Evolutionary conservation across 2,113 vertebrate genomes (phyloP).

Genomic region (Amblyornis subalaris): DNA sequence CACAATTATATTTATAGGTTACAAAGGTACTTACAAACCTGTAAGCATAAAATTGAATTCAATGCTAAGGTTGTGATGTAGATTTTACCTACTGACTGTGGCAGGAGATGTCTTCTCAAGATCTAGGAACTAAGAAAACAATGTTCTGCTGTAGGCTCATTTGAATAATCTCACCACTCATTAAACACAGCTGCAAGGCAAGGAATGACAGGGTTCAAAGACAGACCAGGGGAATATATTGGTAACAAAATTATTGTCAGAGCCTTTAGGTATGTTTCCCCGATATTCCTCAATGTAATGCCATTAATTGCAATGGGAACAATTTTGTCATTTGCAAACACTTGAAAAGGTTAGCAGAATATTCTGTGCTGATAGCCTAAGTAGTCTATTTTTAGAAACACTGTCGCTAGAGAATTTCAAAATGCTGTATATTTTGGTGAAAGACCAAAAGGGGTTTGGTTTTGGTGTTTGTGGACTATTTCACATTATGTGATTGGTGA

Average conservation of each 20-base stretch:
- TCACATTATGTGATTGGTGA: neutral
- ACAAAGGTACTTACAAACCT: conserved; percentile 23
- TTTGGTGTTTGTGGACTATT: neutral
- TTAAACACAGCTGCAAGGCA: conserved; percentile 80
- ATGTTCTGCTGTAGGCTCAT: conserved; percentile 65
- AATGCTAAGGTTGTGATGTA: neutral
- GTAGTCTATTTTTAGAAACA: conserved; percentile 42
- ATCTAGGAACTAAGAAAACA: conserved; percentile 51
- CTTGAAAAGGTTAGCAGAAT: conserved; percentile 47
- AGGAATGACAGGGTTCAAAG: conserved; percentile 71
- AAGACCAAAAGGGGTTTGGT: neutral
- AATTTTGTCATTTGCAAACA: conserved; percentile 55
- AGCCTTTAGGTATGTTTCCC: conserved; percentile 64
- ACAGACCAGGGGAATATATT: conserved; percentile 75
- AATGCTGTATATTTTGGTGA: neutral
- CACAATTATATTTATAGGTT: conserved; percentile 44
- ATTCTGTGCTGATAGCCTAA: conserved; percentile 23
- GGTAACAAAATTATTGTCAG: conserved; percentile 71
- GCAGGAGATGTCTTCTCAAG: conserved; percentile 47
- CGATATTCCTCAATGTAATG: conserved; percentile 48
- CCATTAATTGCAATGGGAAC: conserved; percentile 67
- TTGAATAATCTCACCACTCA: conserved; percentile 80
- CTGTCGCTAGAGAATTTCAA: neutral
- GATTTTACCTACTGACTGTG: conserved; percentile 33
- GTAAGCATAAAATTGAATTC: conserved; percentile 20